These are phyloP conservation scores for Tachysurus vachellii DNA, from an alignment of 2,113 vertebrate genomes.

Conservation along the genomic window DNA sequence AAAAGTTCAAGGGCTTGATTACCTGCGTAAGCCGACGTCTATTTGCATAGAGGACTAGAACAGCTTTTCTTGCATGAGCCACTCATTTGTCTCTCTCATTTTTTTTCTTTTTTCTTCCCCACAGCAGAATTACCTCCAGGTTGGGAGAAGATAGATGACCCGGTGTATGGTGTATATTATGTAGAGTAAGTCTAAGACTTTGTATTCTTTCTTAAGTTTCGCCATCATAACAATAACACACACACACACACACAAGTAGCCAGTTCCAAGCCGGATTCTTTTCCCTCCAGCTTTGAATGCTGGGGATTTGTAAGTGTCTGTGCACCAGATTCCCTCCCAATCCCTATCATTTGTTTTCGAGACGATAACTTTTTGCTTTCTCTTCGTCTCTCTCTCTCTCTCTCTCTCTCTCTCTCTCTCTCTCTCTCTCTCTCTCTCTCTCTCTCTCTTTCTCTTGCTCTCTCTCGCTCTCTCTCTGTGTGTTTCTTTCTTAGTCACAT, in stretches of 20 bases:
- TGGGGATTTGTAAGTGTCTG: constrained; percentile 26
- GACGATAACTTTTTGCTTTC: constrained; percentile 31
- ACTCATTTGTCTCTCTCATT: neutral
- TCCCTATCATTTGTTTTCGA: constrained; percentile 36
- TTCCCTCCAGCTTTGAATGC: constrained; percentile 17
- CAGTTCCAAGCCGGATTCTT: neutral
- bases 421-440: neutral
- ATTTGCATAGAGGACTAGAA: neutral
- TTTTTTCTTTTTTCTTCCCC: constrained; percentile 55
- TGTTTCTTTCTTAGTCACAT: constrained; percentile 81
- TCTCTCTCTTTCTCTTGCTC: neutral
- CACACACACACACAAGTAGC: neutral
- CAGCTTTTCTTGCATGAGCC: neutral
- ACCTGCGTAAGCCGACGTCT: neutral
- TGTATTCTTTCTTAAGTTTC: neutral
- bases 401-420: neutral
- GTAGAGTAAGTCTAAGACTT: constrained; percentile 85
- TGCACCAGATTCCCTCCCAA: constrained; percentile 3
- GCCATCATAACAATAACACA: neutral
- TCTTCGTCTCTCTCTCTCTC: neutral
- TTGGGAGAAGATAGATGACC: constrained; percentile 99
- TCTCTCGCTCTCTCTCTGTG: neutral
- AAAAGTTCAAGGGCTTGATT: neutral
- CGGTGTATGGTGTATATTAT: constrained; percentile 97
- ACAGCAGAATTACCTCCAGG: constrained; percentile 93